phyloP scores from a whole-genome alignment of 1,140 invertebrate genomes.

The Drosophila ironensis region DNA sequence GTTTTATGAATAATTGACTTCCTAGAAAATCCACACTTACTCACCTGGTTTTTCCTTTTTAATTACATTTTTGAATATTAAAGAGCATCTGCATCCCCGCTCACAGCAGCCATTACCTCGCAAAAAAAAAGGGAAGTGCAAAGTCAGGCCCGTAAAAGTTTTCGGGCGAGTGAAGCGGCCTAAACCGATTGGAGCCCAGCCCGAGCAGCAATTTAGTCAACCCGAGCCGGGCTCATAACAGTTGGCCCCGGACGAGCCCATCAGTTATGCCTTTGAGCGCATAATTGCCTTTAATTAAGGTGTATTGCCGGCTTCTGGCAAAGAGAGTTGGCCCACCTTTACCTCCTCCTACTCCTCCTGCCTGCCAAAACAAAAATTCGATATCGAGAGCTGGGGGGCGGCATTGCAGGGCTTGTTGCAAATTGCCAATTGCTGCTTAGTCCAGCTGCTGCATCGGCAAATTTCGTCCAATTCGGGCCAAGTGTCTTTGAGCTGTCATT shows the following conservation, averaged over 20 bases:
- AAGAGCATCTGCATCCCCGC: no score
- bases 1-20: no score
- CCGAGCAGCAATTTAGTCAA: constrained; percentile 60
- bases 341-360: no score
- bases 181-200: constrained; percentile 39
- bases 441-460: constrained; percentile 26
- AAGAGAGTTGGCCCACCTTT: no score
- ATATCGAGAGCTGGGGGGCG: constrained; percentile 30
- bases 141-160: constrained; percentile 55
- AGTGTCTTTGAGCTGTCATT: constrained; percentile 70
- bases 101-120: background rate
- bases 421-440: constrained; percentile 46
- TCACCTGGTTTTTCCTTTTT: no score
- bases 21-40: no score
- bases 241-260: constrained; percentile 55
- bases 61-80: no score
- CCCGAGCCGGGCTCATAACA: constrained; percentile 63
- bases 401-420: constrained; percentile 12
- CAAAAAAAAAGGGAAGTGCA: constrained; percentile 27
- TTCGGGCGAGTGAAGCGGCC: constrained; percentile 23
- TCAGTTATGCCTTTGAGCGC: constrained; percentile 78
- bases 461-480: constrained; percentile 31
- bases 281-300: constrained; percentile 80
- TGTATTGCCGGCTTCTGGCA: constrained; percentile 47
- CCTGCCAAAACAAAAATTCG: constrained; percentile 66